phyloP scores from a whole-genome alignment of 2,797 vertebrate genomes.

The Kryptolebias ocellatus region DNA sequence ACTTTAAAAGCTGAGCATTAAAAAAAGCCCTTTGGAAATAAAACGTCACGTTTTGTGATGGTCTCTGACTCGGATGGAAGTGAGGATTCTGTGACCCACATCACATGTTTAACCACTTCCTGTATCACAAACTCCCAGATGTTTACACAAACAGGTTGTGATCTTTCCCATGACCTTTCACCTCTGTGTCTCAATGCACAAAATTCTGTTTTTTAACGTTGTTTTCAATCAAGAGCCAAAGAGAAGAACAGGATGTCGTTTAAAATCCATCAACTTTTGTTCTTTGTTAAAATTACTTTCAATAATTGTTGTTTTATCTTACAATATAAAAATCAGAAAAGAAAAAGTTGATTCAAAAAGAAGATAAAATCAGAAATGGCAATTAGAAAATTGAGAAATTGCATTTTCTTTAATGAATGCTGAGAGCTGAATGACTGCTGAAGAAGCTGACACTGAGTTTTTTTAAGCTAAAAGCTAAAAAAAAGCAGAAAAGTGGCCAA shows the following conservation, averaged over 20 bases:
- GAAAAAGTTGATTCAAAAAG: too few species aligned
- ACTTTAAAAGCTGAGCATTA: neutral
- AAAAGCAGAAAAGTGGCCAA: too few species aligned
- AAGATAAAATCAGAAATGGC: too few species aligned
- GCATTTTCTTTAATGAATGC: too few species aligned
- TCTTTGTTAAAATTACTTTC: neutral
- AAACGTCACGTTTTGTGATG: too few species aligned
- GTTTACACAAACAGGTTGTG: slow-evolving; percentile 34
- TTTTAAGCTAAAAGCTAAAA: too few species aligned
- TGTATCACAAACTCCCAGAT: slow-evolving; percentile 28
- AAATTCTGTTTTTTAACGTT: slow-evolving; percentile 13
- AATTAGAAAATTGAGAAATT: too few species aligned
- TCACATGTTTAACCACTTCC: slow-evolving; percentile 36
- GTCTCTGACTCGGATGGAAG: neutral
- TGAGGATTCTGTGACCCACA: slow-evolving; percentile 4
- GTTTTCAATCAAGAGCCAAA: neutral
- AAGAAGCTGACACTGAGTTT: too few species aligned
- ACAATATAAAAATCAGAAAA: too few species aligned
- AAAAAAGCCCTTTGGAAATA: neutral
- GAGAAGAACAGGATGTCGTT: slow-evolving; percentile 3
- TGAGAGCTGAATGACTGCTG: too few species aligned
- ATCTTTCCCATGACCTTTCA: slow-evolving; percentile 48
- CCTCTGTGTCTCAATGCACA: neutral
- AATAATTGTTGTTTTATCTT: too few species aligned
- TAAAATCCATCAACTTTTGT: neutral